Conservation (phyloP, 1,140 invertebrate species). For the Gonatopus flavifemur region DNA sequence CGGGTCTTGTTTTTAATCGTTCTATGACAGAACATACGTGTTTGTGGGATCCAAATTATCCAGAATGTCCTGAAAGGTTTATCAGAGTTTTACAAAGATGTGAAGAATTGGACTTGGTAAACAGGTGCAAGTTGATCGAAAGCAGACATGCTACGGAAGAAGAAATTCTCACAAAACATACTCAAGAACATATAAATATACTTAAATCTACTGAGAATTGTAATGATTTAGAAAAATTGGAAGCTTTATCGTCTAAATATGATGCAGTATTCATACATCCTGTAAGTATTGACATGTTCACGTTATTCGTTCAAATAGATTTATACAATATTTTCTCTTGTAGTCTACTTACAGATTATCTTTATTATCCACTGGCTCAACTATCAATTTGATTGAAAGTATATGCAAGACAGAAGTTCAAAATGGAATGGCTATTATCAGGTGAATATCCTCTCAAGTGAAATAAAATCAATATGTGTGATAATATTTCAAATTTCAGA, state of each 20-base stretch:
- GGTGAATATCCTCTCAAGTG: too few species aligned
- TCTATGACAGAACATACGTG: constrained; percentile 78
- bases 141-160: constrained; percentile 69
- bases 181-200: constrained; percentile 65
- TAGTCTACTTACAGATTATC: constrained; percentile 81
- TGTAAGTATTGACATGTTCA: constrained; percentile 58
- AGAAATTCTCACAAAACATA: constrained; percentile 71
- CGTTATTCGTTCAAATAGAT: constrained; percentile 8
- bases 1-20: constrained; percentile 78
- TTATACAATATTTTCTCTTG: too few species aligned
- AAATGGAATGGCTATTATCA: constrained; percentile 82
- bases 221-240: constrained; percentile 64
- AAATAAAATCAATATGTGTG: background rate
- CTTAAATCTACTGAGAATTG: constrained; percentile 66
- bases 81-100: constrained; percentile 72
- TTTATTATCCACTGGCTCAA: constrained; percentile 75
- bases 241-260: constrained; percentile 74
- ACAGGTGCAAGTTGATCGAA: constrained; percentile 66
- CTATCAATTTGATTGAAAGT: constrained; percentile 76
- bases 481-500: constrained; percentile 55
- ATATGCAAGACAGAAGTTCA: constrained; percentile 70
- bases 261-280: constrained; percentile 87
- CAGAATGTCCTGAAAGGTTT: constrained; percentile 79
- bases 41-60: constrained; percentile 81
- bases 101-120: constrained; percentile 69